Evolutionary conservation across 2,888 invertebrate species (phyloP).

Genomic region (Microplitis deprimator): DNA sequence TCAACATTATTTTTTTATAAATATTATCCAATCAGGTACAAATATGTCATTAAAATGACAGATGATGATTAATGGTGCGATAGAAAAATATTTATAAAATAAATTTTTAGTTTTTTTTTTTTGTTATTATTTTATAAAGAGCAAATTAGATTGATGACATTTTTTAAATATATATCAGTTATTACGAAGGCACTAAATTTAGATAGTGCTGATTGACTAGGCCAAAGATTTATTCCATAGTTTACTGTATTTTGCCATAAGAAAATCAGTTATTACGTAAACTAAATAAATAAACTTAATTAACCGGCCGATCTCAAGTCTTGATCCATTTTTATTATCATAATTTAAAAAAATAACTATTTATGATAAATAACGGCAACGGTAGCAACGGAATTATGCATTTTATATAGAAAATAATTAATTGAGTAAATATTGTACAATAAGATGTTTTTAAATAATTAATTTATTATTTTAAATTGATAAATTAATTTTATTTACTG

Average conservation of each 20-base stretch:
- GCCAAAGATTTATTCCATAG: slow-evolving; percentile 37
- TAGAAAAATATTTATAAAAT: slow-evolving; percentile 2
- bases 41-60: slow-evolving; percentile 14
- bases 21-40: not conserved
- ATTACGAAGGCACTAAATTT: slow-evolving; percentile 13
- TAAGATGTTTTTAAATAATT: not conserved
- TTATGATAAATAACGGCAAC: too few species aligned
- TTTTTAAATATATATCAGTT: slow-evolving; percentile 2
- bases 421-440: not conserved
- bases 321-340: not conserved
- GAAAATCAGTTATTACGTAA: not conserved
- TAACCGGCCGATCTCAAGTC: not conserved
- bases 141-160: not conserved
- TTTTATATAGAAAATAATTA: not conserved
- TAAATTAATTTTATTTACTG: not conserved
- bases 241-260: slow-evolving; percentile 4
- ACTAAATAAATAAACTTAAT: not conserved
- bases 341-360: too few species aligned
- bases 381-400: too few species aligned
- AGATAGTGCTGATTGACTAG: slow-evolving; percentile 20
- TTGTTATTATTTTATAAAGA: not conserved
- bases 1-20: slow-evolving; percentile 35
- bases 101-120: not conserved
- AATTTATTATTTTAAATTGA: not conserved
- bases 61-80: slow-evolving; percentile 23